These are phyloP conservation scores for Oligia latruncula DNA, from an alignment of 2,888 invertebrate species.

Conservation along the genomic window DNA sequence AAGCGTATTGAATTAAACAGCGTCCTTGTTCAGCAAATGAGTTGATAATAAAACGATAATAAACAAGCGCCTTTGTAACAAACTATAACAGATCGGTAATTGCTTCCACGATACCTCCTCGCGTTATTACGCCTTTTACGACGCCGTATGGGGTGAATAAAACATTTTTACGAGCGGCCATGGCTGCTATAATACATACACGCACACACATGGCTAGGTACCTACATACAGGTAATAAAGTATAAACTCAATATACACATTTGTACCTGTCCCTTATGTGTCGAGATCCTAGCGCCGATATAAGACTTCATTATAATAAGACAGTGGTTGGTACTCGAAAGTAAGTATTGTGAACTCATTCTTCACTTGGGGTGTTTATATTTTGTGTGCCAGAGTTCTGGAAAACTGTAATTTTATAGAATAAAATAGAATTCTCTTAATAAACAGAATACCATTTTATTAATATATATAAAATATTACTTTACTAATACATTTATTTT, in stretches of 20 bases:
- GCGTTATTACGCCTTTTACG: constrained; percentile 90
- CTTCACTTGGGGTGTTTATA: background rate
- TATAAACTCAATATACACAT: constrained; percentile 71
- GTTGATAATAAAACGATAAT: constrained; percentile 90
- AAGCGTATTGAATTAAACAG: constrained; percentile 85
- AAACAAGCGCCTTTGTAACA: constrained; percentile 90
- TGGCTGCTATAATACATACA: constrained; percentile 87
- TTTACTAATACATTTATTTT: no score
- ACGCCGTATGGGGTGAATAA: constrained; percentile 90
- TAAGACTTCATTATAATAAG: constrained; percentile 56
- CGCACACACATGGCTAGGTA: constrained; percentile 70
- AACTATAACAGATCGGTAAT: constrained; percentile 91
- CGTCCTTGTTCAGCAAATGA: constrained; percentile 88
- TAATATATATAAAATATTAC: no score
- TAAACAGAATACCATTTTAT: no score
- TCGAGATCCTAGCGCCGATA: constrained; percentile 45
- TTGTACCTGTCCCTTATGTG: constrained; percentile 65
- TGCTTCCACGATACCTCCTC: constrained; percentile 90
- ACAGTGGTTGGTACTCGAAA: constrained; percentile 29
- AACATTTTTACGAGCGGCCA: constrained; percentile 90
- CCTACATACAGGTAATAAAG: constrained; percentile 76
- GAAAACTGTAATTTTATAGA: background rate
- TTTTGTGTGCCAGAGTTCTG: background rate
- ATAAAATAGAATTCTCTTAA: background rate
- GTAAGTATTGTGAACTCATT: background rate